Base-by-base conservation (phyloP, 2,888 invertebrate genomes). In the Hemithea aestivaria region DNA sequence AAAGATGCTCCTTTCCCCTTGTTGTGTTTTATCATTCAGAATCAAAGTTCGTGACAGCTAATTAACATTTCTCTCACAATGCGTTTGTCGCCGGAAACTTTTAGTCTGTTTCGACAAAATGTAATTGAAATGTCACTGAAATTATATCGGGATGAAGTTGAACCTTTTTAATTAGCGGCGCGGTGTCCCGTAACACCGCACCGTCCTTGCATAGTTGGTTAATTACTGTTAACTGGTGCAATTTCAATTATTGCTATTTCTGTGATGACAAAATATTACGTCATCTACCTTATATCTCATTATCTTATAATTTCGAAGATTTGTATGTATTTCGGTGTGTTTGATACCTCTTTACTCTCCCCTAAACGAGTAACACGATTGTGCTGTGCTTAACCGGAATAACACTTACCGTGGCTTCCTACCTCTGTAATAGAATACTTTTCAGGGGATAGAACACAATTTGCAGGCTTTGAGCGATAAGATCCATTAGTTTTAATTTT, bases 1-100 rank as follows among this genome's bases (percentile, higher is more conserved):
- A 51, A 56, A 53, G 43, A 11, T 42, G 41, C 43, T 58, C 41
- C 49, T 54, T 56, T 51, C 50, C 35, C 31, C 35, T 50, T 50
- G 43, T 52, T 53, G 45, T 48, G 39, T 21, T 36, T 37, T 41
- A 47, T 45, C 53, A 53, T 45, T 55, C 42, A 32, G 16, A 58
- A 51, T 51, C 52, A 58, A 59, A 66, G 54, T 62, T 64, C 53
- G 35, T 51, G 65, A 60, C 60, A 56, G 55, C 53, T 62, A 61
- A 67, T 66, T 65, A 62, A 54, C 48, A 56, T 62, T 64, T 55
- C 46, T 55, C 61, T 43, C 31, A 45, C 48, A 51, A 42, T 46
- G 36, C 49, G 41, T 58, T 58, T 59, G 42, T 53, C 45, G 35
- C 38, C 29, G 39, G 34, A 52, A 52, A 49, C 49, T 51, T 54